These are phyloP conservation scores for Bellardia pandia DNA, from an alignment of 2,888 invertebrate species.

Conservation along the genomic window DNA sequence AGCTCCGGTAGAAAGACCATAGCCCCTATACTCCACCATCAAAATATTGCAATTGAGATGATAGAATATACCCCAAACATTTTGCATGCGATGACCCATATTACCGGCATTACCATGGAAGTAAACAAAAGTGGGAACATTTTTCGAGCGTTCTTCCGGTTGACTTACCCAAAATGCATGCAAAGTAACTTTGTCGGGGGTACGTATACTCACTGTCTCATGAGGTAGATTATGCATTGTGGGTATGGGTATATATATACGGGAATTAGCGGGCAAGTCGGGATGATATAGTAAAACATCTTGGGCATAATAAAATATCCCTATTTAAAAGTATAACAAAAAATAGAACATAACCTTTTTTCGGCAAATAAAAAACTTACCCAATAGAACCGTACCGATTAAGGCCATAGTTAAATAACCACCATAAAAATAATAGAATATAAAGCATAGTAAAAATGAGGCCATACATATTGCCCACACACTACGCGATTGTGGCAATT, in stretches of 20 bases:
- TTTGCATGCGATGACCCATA: slow-evolving; percentile 96
- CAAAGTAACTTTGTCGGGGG: slow-evolving; percentile 90
- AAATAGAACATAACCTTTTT: background rate
- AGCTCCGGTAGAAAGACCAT: slow-evolving; percentile 94
- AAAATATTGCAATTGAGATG: slow-evolving; percentile 93
- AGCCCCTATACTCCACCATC: slow-evolving; percentile 97
- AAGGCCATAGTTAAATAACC: slow-evolving; percentile 89
- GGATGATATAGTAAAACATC: slow-evolving; percentile 95
- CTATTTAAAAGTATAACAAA: slow-evolving; percentile 83
- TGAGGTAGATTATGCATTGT: slow-evolving; percentile 93
- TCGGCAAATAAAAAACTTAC: slow-evolving; percentile 84
- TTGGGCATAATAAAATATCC: slow-evolving; percentile 93
- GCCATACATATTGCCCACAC: slow-evolving; percentile 92
- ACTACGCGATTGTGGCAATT: slow-evolving; percentile 84
- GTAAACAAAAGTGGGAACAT: slow-evolving; percentile 93
- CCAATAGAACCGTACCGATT: slow-evolving; percentile 89
- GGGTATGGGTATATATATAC: slow-evolving; percentile 94
- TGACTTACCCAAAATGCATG: slow-evolving; percentile 94
- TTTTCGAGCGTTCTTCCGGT: slow-evolving; percentile 87
- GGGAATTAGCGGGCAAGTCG: slow-evolving; percentile 93
- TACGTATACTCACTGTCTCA: slow-evolving; percentile 91
- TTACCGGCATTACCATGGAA: slow-evolving; percentile 99
- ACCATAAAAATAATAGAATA: slow-evolving; percentile 94
- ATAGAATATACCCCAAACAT: slow-evolving; percentile 93
- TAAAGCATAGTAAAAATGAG: slow-evolving; percentile 89